These are phyloP conservation scores for Elgaria multicarinata DNA, from an alignment of 2,113 vertebrate genomes.

Conservation along the genomic window DNA sequence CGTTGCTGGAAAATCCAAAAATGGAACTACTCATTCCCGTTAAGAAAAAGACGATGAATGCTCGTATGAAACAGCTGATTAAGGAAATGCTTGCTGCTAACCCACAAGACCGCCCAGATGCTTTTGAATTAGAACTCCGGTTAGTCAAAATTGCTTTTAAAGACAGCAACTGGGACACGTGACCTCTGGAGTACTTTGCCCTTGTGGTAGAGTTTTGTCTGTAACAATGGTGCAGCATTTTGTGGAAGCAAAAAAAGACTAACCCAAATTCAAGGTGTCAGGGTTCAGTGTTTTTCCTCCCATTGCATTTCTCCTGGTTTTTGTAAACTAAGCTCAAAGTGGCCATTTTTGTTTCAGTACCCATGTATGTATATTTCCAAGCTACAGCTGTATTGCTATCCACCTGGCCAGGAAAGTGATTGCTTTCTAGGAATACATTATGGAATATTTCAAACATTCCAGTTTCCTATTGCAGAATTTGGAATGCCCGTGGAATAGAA, in stretches of 20 bases:
- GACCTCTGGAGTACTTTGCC: constrained; percentile 63
- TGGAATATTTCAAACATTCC: constrained; percentile 79
- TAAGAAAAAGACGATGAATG: constrained; percentile 95
- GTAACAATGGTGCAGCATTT: constrained; percentile 52
- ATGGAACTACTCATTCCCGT: constrained; percentile 96
- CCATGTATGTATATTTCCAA: constrained; percentile 38
- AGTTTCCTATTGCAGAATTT: constrained; percentile 74
- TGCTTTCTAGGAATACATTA: constrained; percentile 62
- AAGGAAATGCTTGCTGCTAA: constrained; percentile 97
- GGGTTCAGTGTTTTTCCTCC: constrained; percentile 44
- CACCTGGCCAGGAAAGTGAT: constrained; percentile 55
- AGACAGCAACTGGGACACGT: constrained; percentile 97
- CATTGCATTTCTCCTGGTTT: background rate
- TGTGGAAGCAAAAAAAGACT: constrained; percentile 48
- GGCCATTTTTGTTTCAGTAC: constrained; percentile 41
- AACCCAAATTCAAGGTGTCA: constrained; percentile 50
- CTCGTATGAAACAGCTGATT: constrained; percentile 92
- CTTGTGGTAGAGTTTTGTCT: constrained; percentile 58
- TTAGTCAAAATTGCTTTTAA: constrained; percentile 95
- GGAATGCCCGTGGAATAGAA: constrained; percentile 62
- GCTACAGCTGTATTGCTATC: constrained; percentile 19
- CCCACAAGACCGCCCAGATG: constrained; percentile 94
- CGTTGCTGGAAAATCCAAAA: constrained; percentile 95
- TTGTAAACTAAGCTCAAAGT: background rate
- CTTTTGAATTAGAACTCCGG: constrained; percentile 95